These are phyloP conservation scores for Pogonomyrmex californicus DNA, from an alignment of 1,140 invertebrate species.

Conservation along the genomic window DNA sequence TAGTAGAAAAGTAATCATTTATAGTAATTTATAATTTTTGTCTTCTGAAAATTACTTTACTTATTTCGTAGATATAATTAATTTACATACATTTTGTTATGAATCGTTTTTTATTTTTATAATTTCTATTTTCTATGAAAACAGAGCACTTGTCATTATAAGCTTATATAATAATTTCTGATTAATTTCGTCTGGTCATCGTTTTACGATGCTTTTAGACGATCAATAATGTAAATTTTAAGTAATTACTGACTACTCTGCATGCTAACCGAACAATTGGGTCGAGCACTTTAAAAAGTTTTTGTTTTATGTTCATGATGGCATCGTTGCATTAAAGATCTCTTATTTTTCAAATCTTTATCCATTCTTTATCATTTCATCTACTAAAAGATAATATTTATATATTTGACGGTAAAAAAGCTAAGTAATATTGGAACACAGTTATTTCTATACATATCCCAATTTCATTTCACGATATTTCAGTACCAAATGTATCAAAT, in stretches of 20 bases:
- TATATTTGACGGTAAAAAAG: neutral
- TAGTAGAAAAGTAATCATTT: neutral
- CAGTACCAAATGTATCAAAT: neutral
- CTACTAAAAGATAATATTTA: neutral
- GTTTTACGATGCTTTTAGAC: neutral
- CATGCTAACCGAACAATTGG: constrained; percentile 47
- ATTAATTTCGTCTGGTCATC: constrained; percentile 48
- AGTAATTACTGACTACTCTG: constrained; percentile 55
- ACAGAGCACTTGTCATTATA: neutral
- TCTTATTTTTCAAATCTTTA: constrained; percentile 6
- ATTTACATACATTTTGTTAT: neutral
- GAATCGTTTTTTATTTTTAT: neutral
- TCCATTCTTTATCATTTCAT: neutral
- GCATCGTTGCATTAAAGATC: neutral
- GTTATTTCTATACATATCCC: neutral
- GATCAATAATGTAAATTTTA: constrained; percentile 60
- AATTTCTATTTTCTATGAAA: constrained; percentile 15
- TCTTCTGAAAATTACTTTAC: neutral
- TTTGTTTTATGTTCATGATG: neutral
- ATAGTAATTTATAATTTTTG: neutral
- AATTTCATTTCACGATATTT: constrained; percentile 6
- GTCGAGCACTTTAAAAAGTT: constrained; percentile 21
- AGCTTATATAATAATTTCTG: constrained; percentile 40
- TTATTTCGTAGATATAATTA: constrained; percentile 23
- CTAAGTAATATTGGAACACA: neutral